Conservation (phyloP, 92 coral and sea anemone species). For the Metridium senile region DNA sequence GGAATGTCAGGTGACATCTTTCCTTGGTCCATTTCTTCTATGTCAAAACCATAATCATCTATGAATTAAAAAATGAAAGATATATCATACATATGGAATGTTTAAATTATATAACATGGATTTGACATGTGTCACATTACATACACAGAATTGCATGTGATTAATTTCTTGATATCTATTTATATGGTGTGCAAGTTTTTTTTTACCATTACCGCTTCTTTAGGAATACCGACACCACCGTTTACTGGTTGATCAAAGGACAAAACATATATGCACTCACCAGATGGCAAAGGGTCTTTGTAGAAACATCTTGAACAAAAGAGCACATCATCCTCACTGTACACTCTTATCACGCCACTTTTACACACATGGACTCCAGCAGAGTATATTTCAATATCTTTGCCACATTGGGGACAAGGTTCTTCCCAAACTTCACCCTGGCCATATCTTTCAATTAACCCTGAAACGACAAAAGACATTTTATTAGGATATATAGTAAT, state of each 20-base stretch:
- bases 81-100: background rate
- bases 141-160: background rate
- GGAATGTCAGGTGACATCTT: background rate
- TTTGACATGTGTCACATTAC: too few relatives aligned
- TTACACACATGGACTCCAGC: background rate
- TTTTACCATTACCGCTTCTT: too few relatives aligned
- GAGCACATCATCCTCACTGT: background rate
- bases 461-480: too few relatives aligned
- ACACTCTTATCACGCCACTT: background rate
- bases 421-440: background rate
- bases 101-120: background rate
- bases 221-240: too few relatives aligned
- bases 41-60: background rate
- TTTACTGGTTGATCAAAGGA: too few relatives aligned
- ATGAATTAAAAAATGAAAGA: background rate
- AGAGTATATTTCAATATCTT: background rate
- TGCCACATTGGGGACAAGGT: conserved; percentile 4
- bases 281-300: background rate
- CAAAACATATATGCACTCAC: background rate
- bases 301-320: background rate
- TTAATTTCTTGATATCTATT: too few relatives aligned
- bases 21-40: background rate
- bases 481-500: too few relatives aligned
- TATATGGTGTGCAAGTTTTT: too few relatives aligned
- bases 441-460: background rate